Conservation (phyloP, 2,888 invertebrate genomes). For the Rhorus exstirpatorius region DNA sequence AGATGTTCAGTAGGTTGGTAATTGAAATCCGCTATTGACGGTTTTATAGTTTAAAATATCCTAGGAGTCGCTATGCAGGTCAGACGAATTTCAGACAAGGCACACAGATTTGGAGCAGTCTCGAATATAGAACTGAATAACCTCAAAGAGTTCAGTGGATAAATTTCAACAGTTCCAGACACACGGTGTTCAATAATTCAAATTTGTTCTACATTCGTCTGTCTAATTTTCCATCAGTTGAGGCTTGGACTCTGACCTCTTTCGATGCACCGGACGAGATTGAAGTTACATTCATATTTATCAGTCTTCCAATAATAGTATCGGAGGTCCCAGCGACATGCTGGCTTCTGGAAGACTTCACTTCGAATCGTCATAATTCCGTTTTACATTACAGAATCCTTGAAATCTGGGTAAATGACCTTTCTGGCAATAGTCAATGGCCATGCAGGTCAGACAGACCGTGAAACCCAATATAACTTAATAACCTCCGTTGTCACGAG, state of each 20-base stretch:
- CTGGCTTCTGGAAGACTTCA: conserved; percentile 7
- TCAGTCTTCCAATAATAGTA: background rate
- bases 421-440: conserved; percentile 39
- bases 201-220: conserved; percentile 33
- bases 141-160: background rate
- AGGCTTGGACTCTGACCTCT: conserved; percentile 7
- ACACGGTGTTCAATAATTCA: background rate
- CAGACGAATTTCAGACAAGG: too few relatives aligned
- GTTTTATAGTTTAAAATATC: too few relatives aligned
- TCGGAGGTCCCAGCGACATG: background rate
- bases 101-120: too few relatives aligned
- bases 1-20: too few relatives aligned
- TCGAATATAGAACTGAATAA: too few relatives aligned
- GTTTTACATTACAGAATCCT: background rate
- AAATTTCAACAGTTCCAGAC: conserved; percentile 6
- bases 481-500: conserved; percentile 22
- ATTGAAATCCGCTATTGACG: too few relatives aligned
- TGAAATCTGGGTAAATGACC: conserved; percentile 12
- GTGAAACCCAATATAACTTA: conserved; percentile 34
- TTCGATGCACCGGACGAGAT: background rate
- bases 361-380: conserved; percentile 1
- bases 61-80: too few relatives aligned
- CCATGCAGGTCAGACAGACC: conserved; percentile 29
- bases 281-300: conserved; percentile 7
- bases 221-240: background rate